Evolutionary conservation across 2,113 vertebrate genomes (phyloP).

Genomic region (Amazona guildingii): DNA sequence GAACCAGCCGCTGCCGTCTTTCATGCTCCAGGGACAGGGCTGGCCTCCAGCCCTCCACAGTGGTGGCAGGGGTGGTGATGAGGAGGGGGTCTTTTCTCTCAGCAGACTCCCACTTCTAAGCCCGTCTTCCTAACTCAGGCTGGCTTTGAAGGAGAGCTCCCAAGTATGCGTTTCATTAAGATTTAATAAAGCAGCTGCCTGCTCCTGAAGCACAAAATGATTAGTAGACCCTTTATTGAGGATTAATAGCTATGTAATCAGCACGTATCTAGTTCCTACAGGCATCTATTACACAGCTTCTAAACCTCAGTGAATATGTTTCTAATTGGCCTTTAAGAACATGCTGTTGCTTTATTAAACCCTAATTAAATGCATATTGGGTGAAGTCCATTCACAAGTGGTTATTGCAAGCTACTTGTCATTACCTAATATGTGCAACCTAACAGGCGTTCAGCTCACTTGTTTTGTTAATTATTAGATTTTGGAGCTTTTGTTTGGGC

Average conservation of each 20-base stretch:
- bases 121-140: not conserved
- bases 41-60: accelerated
- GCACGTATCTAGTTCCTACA: constrained; percentile 65
- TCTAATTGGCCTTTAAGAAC: constrained; percentile 74
- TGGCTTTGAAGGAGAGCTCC: constrained; percentile 58
- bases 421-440: constrained; percentile 52
- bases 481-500: constrained; percentile 40
- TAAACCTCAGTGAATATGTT: constrained; percentile 71
- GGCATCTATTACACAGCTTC: constrained; percentile 68
- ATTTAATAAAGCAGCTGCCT: constrained; percentile 68
- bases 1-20: accelerated
- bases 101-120: constrained; percentile 42
- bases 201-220: constrained; percentile 55
- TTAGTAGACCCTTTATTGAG: constrained; percentile 69
- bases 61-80: not conserved
- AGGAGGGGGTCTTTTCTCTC: constrained; percentile 22
- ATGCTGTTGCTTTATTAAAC: constrained; percentile 72
- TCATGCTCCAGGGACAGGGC: accelerated
- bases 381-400: constrained; percentile 58
- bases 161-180: constrained; percentile 66
- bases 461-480: constrained; percentile 55
- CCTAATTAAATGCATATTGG: constrained; percentile 71
- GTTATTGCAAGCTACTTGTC: constrained; percentile 58
- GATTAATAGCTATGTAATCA: constrained; percentile 72
- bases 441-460: constrained; percentile 49